Percentiles rank a stretch among this genome's conserved stretches.
phyloP scores from a whole-genome alignment of 1,140 invertebrate genomes.

The Cyclina sinensis region DNA sequence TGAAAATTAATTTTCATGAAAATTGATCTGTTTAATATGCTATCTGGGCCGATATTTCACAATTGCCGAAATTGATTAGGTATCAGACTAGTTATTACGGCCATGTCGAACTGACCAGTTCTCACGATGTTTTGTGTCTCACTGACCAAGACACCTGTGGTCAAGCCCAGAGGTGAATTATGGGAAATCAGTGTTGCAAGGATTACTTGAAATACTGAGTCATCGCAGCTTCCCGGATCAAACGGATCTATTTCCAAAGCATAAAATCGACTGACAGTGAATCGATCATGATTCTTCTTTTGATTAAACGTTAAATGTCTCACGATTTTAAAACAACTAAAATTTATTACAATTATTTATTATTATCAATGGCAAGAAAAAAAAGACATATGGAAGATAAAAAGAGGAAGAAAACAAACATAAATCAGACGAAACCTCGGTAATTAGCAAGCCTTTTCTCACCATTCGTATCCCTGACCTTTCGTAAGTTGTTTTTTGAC shows the following conservation, averaged over 20 bases:
- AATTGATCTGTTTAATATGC: conserved; percentile 68
- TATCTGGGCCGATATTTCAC: conserved; percentile 38
- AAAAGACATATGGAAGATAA: not conserved
- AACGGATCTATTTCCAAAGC: not conserved
- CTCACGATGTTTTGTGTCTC: conserved; percentile 55
- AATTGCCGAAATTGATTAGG: conserved; percentile 64
- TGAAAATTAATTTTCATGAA: conserved; percentile 68
- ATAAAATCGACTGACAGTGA: conserved; percentile 10
- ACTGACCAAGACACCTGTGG: conserved; percentile 72
- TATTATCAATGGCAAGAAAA: too few relatives aligned
- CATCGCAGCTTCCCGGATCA: not conserved
- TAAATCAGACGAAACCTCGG: conserved; percentile 8
- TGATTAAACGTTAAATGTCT: too few relatives aligned
- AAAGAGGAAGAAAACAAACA: not conserved
- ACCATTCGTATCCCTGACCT: conserved; percentile 12
- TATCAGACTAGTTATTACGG: conserved; percentile 27
- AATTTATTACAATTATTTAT: too few relatives aligned
- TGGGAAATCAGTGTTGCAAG: conserved; percentile 59
- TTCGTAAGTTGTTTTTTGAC: conserved; percentile 48
- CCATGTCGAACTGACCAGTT: conserved; percentile 59
- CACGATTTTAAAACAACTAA: too few relatives aligned
- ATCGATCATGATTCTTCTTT: not conserved
- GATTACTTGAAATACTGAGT: conserved; percentile 13
- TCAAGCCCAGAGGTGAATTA: conserved; percentile 54
- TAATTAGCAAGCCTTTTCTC: conserved; percentile 11